Conservation (phyloP, 2,888 invertebrate genomes). For the Antitype chi region DNA sequence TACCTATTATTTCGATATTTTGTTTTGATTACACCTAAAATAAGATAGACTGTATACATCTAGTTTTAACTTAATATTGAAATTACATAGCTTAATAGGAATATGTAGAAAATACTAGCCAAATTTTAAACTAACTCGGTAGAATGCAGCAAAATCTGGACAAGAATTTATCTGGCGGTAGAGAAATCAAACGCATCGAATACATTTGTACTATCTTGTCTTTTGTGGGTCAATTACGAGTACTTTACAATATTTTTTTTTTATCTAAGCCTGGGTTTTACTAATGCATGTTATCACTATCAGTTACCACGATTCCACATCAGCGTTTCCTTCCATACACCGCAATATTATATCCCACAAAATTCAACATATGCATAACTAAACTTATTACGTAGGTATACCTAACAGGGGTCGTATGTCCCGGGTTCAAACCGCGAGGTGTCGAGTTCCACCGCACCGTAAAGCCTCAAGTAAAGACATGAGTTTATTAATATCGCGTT, state of each 20-base stretch:
- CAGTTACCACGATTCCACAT: not conserved
- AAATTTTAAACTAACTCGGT: too few relatives aligned
- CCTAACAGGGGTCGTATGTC: slow-evolving; percentile 54
- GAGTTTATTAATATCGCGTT: slow-evolving; percentile 56
- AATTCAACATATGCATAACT: not conserved
- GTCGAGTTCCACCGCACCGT: slow-evolving; percentile 72
- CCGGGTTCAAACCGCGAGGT: slow-evolving; percentile 79
- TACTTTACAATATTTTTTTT: too few relatives aligned
- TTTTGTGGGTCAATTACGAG: not conserved
- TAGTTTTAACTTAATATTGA: too few relatives aligned
- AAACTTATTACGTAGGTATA: slow-evolving; percentile 3
- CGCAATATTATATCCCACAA: not conserved
- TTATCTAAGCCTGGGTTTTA: not conserved
- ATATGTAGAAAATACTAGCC: too few relatives aligned
- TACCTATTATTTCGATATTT: too few relatives aligned
- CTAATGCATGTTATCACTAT: not conserved
- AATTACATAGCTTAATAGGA: too few relatives aligned
- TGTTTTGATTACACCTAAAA: too few relatives aligned
- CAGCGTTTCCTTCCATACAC: not conserved
- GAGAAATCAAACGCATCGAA: not conserved
- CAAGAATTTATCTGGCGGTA: too few relatives aligned
- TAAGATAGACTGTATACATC: too few relatives aligned
- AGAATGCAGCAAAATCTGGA: too few relatives aligned
- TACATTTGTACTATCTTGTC: not conserved
- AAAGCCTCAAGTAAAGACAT: slow-evolving; percentile 29